Evolutionary conservation across 1,140 invertebrate species (phyloP), one percentile per base, ranked within the genome.

Genomic region (Neodiprion lecontei): DNA sequence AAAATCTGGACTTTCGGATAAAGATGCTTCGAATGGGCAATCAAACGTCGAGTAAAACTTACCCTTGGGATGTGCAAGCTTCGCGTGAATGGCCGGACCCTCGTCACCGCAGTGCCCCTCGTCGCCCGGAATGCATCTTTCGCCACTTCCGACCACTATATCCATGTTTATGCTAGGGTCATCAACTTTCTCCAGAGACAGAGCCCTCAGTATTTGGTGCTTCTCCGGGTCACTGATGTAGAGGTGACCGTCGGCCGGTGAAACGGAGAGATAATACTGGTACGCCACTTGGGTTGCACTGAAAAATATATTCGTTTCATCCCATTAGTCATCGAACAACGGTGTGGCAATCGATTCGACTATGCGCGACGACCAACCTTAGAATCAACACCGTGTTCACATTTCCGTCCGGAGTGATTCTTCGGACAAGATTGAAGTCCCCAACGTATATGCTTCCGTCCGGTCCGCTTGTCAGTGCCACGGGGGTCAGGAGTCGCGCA

Each of bases 401-500:
- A 80, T 93, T 93, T 82, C 96, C 96, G 82, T 97, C 94, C 1
- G 97, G 96, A 23, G 95, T 97, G 67, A 99, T 94, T 81, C 97
- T 91, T 49, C 98, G 91, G 47, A 99, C 95, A 53, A 98, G 91
- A 90, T 99, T 99, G 84, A 98, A 98, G 87, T 99, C 98, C 1
- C 97, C 98, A 9, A 99, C 96, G 86, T 98, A 99, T 23, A 99
- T 91, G 77, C 95, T 97, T 12, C 98, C 98, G 90, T 99, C 98
- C 8, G 97, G 95, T 21, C 97, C 97, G 40, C 95, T 96, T 4
- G 98, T 95, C 48, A 99, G 87, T 10, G 97, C 96, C 7, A 98
- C 96, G 0, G 97, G 98, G 0, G 96, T 96, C 65, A 99, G 89
- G 0, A 99, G 90, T 73, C 93, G 91, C 7, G 95, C 95, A 82